phyloP scores from a whole-genome alignment of 2,888 invertebrate genomes.

The Drosophila greeni region DNA sequence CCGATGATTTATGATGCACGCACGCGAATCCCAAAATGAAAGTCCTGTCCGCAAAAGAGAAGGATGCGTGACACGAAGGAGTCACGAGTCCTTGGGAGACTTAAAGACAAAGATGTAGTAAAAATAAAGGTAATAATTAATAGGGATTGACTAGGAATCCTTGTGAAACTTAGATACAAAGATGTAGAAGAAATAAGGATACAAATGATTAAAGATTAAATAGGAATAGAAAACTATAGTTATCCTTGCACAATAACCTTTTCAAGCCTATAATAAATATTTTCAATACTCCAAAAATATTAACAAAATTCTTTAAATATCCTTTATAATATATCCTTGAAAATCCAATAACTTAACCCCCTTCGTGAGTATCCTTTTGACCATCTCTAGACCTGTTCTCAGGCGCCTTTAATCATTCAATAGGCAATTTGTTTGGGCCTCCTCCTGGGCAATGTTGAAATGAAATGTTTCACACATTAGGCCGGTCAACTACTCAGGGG shows the following conservation, averaged over 20 bases:
- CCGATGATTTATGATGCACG: constrained; percentile 65
- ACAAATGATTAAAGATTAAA: too few species aligned
- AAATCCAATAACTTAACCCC: not conserved
- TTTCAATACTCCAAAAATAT: too few species aligned
- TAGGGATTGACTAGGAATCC: too few species aligned
- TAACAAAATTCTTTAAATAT: too few species aligned
- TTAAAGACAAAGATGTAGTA: too few species aligned
- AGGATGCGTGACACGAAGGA: constrained; percentile 13
- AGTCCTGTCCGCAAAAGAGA: constrained; percentile 29
- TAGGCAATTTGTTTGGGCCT: constrained; percentile 69
- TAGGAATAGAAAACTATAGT: too few species aligned
- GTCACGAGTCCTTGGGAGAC: too few species aligned
- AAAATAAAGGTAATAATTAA: too few species aligned
- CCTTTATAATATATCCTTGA: not conserved
- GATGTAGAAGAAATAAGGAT: too few species aligned
- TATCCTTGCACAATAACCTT: too few species aligned
- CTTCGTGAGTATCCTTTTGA: not conserved
- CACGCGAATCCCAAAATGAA: constrained; percentile 62
- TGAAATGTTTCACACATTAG: constrained; percentile 67
- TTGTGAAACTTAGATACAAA: too few species aligned
- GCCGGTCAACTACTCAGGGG: constrained; percentile 32
- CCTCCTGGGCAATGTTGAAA: constrained; percentile 47
- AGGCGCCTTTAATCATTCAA: constrained; percentile 69
- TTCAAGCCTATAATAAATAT: too few species aligned
- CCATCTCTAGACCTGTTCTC: constrained; percentile 6